phyloP scores from a whole-genome alignment of 2,113 vertebrate genomes.

The Nannobrachium achirus region DNA sequence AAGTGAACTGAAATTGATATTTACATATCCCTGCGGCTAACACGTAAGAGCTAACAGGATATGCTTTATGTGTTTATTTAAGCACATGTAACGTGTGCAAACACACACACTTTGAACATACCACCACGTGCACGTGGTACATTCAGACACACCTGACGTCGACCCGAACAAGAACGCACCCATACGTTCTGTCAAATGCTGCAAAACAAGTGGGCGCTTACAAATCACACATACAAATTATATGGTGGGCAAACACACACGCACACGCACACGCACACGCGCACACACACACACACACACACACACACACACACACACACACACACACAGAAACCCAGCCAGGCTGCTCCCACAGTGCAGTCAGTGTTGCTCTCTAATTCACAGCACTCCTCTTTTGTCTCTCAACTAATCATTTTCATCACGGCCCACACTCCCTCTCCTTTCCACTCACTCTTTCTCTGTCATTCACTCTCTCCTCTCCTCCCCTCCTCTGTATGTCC shows the following conservation, averaged over 20 bases:
- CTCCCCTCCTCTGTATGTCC: background rate
- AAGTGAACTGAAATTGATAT: too few relatives aligned
- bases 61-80: background rate
- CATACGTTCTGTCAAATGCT: too few relatives aligned
- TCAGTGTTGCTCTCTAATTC: slow-evolving; percentile 29
- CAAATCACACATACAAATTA: background rate
- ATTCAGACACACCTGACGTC: too few relatives aligned
- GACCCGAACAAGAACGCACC: too few relatives aligned
- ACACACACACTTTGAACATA: background rate
- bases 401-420: slow-evolving; percentile 47
- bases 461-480: background rate
- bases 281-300: background rate
- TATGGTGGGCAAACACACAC: background rate
- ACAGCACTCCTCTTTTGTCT: slow-evolving; percentile 31
- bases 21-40: background rate
- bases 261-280: background rate
- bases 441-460: slow-evolving; percentile 15
- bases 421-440: slow-evolving; percentile 12
- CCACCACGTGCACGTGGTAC: too few relatives aligned
- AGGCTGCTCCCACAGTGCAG: background rate
- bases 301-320: slow-evolving; percentile 5
- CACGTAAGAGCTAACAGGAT: slow-evolving; percentile 18
- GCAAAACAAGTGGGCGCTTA: background rate
- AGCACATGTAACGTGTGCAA: background rate
- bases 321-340: slow-evolving; percentile 5